Conservation (phyloP, 2,888 invertebrate genomes). For the Drosophila demipolita region DNA sequence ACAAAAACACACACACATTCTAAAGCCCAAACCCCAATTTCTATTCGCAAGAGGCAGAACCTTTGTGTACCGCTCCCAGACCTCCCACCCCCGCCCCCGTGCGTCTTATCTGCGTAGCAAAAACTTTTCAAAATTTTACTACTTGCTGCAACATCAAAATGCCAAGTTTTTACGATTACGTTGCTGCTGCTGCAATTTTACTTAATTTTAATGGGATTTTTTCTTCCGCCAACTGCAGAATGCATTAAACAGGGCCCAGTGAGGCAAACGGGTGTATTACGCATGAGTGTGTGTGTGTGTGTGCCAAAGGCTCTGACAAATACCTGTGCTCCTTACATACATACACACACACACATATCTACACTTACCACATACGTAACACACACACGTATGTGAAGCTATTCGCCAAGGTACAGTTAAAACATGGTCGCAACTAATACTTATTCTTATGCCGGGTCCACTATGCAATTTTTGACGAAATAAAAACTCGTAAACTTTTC, state of each 20-base stretch:
- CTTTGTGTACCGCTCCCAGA: slow-evolving; percentile 60
- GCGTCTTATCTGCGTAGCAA: slow-evolving; percentile 71
- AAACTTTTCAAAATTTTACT: slow-evolving; percentile 78
- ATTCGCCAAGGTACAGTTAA: slow-evolving; percentile 40
- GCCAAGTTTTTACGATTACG: slow-evolving; percentile 79
- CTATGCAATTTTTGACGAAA: slow-evolving; percentile 63
- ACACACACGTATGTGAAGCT: background rate
- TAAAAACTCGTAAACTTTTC: slow-evolving; percentile 71
- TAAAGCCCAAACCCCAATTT: slow-evolving; percentile 29
- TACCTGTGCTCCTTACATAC: slow-evolving; percentile 14
- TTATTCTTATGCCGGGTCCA: slow-evolving; percentile 20
- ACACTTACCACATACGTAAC: background rate
- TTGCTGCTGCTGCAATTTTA: slow-evolving; percentile 75
- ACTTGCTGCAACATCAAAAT: slow-evolving; percentile 77
- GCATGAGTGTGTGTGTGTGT: slow-evolving; percentile 62
- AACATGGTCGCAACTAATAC: slow-evolving; percentile 54
- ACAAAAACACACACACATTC: slow-evolving; percentile 26
- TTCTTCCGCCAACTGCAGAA: slow-evolving; percentile 75
- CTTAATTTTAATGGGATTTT: slow-evolving; percentile 83
- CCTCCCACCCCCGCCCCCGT: background rate
- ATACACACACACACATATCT: background rate
- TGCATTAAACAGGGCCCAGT: slow-evolving; percentile 72
- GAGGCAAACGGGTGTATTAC: slow-evolving; percentile 65
- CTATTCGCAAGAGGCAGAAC: slow-evolving; percentile 46
- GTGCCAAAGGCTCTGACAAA: slow-evolving; percentile 30